Evolutionary conservation across 2,113 vertebrate genomes (phyloP), one percentile per base, ranked within the genome.

Genomic region (Acanthisitta chloris): DNA sequence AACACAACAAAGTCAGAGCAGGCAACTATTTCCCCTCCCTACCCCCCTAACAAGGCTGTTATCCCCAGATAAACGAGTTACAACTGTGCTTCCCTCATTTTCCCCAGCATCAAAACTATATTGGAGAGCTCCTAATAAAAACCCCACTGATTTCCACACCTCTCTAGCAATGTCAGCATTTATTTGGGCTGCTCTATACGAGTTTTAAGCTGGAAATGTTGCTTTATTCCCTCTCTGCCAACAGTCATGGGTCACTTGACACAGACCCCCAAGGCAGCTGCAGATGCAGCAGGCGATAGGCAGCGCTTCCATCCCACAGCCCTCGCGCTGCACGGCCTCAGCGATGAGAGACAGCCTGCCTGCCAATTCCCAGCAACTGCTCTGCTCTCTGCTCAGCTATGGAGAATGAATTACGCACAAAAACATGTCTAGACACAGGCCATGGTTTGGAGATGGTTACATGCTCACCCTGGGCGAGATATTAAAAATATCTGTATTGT

Each of bases 401-500:
- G 6, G 77, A 84, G 73, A 83, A 96, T 8, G 45, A 87, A 72
- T 29, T 38, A n/a, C 61, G 1, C 0, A 86, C 34, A 84, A 72
- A 79, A 89, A 65, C 61, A 43, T 2, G 54, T 80, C 67, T 73
- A 95, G 90, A 91, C 57, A 34, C 62, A 52, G 43, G 81, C 86
- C 46, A 72, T 28, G 45, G 54, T 46, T 85, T 70, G 79, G 78
- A 88, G 91, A 80, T 58, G 62, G 81, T 69, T 72, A 72, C 74
- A 67, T 8, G 54, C 66, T 92, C 67, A 76, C 62, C 66, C 74
- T 70, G 64, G 59, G 92, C 21, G 23, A 81, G 84, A 46, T 82
- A 90, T 77, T 80, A 72, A 80, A 85, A 95, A 86, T 77, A 95
- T 70, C 91, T 91, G 45, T 26, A 58, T 84, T 88, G 78, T 88